Percentiles rank a stretch among this genome's conserved stretches.
phyloP scores from a whole-genome alignment of 2,113 vertebrate genomes.

The chimpanzee (Pan troglodytes) region NHGRI_mPanTro3-v2.1_pri NC_072398.2:23382501-23383000 shows the following conservation, averaged over 20 bases:
- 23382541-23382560: background rate
- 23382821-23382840: background rate
- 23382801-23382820: background rate
- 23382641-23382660: background rate
- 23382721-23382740: fast-evolving
- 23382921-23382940: background rate
- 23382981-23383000: background rate
- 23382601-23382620: background rate
- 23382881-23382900: background rate
- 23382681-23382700: background rate
- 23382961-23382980: fast-evolving
- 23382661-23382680: background rate
- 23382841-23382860: background rate
- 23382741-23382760: background rate
- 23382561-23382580: background rate
- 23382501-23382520: background rate
- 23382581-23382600: no score
- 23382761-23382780: background rate
- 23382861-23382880: background rate
- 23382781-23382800: background rate
- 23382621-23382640: background rate
- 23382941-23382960: background rate
- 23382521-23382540: background rate
- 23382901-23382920: background rate
- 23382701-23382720: background rate